Conservation (phyloP, 2,113 vertebrate genomes). For the Alligator sinensis region DNA sequence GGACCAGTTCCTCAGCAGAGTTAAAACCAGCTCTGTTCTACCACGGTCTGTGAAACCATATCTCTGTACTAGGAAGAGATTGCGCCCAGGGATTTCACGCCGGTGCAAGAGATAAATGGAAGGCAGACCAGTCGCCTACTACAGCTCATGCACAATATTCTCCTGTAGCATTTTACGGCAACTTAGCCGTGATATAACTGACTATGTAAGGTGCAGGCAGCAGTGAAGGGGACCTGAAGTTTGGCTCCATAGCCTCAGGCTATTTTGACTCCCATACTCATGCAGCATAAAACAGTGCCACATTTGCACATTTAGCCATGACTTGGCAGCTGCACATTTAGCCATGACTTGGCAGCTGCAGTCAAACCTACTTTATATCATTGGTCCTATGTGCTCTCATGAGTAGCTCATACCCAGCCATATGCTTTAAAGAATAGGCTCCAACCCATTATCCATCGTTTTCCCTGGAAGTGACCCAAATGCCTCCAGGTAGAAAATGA, state of each 20-base stretch:
- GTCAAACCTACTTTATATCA: not conserved
- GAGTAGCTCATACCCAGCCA: fast-evolving
- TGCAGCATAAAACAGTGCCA: not conserved
- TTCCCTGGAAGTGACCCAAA: not conserved
- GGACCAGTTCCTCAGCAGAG: too few relatives aligned
- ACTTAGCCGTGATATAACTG: not conserved
- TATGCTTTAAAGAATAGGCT: fast-evolving
- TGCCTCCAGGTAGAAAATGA: not conserved
- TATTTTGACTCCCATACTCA: fast-evolving
- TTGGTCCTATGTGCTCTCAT: fast-evolving
- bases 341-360: not conserved
- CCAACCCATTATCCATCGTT: fast-evolving
- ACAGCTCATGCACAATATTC: too few relatives aligned
- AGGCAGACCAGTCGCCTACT: too few relatives aligned
- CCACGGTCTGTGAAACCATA: too few relatives aligned
- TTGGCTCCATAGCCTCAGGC: not conserved
- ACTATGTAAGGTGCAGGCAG: not conserved
- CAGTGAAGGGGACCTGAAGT: not conserved
- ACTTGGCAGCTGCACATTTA: not conserved
- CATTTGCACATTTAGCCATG: not conserved
- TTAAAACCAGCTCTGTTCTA: too few relatives aligned
- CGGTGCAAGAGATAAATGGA: too few relatives aligned
- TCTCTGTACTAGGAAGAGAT: too few relatives aligned
- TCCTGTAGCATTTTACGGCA: not conserved
- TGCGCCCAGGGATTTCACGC: too few relatives aligned